Percentiles rank a stretch among this genome's conserved stretches.
Conservation (phyloP, 1,140 invertebrate genomes). For the Rhysida immarginata region DNA sequence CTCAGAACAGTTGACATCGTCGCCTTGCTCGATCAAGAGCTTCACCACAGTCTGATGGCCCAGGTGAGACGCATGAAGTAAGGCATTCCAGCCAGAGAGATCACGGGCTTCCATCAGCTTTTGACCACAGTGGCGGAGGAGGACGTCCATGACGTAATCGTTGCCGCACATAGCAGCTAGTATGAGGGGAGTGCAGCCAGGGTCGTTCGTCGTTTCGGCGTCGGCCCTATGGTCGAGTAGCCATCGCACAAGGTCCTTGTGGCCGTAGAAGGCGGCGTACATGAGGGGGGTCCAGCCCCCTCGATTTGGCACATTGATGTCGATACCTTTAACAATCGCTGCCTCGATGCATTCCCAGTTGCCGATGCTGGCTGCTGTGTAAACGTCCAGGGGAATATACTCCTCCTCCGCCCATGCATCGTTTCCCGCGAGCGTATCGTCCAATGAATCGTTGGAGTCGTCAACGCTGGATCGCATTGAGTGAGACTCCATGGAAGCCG, state of each 20-base stretch:
- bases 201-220: conserved; percentile 29
- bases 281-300: conserved; percentile 37
- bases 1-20: conserved; percentile 28
- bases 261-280: conserved; percentile 37
- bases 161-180: conserved; percentile 35
- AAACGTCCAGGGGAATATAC: conserved; percentile 25
- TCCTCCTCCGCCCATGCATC: too few relatives aligned
- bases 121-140: too few relatives aligned
- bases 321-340: conserved; percentile 1
- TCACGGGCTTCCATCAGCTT: conserved; percentile 20
- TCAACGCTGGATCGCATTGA: too few relatives aligned
- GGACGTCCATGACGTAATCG: conserved; percentile 29
- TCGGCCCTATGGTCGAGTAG: conserved; percentile 30
- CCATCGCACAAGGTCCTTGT: conserved; percentile 30
- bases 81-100: conserved; percentile 29
- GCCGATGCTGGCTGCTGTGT: conserved; percentile 33
- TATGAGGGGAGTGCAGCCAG: conserved; percentile 35
- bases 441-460: too few relatives aligned
- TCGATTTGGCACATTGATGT: conserved; percentile 24
- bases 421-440: too few relatives aligned
- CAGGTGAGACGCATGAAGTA: conserved; percentile 33
- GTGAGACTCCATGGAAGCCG: too few relatives aligned
- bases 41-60: conserved; percentile 33
- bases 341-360: conserved; percentile 26
- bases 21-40: conserved; percentile 27